Evolutionary conservation across 2,888 invertebrate genomes (phyloP), one percentile per base, ranked within the genome.

Genomic region (Spilosoma lubricipeda): DNA sequence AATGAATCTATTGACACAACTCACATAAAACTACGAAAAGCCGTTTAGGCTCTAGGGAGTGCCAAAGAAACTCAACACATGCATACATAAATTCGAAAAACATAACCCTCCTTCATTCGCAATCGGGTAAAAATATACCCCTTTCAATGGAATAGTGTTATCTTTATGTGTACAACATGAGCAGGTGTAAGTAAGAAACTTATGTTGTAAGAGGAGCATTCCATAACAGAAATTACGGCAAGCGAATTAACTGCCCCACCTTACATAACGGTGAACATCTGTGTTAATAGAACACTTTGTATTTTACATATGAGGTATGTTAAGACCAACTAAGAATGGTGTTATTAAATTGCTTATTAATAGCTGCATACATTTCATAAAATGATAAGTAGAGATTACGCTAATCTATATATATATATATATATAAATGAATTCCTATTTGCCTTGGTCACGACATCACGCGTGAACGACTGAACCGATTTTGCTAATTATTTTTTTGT

Each of bases 251-350:
- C 83, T 81, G 82, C 83, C 83, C 80, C 82, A 83, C 81, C 85
- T 94, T 94, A 92, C 88, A 90, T 93, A 94, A 94, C 86, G 82
- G 82, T 93, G 93, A 91, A 88, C 93, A 94, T 93, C 92, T 94
- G 92, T 94, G 94, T 94, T 93, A 94, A 93, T 92, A 88, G 90
- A 88, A 88, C 88, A 85, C 88, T 90, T 89, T 88, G 86, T 89
- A 85, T 86, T 81, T 83, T 82, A 84, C 85, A 88, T 82, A 81
- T 72, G 75, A 82, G 82, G 80, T 81, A 85, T 86, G 82, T 81
- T 77, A 80, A 82, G 23, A 80, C 78, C 72, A 72, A 78, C 68
- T 72, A 80, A 83, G 73, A 81, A 82, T 71, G 67, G 72, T 82
- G 79, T 77, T 82, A 76, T 73, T 73, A 63, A 71, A 78, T 82